phyloP scores from a whole-genome alignment of 2,888 invertebrate genomes.

The Drosophila robusta region DNA sequence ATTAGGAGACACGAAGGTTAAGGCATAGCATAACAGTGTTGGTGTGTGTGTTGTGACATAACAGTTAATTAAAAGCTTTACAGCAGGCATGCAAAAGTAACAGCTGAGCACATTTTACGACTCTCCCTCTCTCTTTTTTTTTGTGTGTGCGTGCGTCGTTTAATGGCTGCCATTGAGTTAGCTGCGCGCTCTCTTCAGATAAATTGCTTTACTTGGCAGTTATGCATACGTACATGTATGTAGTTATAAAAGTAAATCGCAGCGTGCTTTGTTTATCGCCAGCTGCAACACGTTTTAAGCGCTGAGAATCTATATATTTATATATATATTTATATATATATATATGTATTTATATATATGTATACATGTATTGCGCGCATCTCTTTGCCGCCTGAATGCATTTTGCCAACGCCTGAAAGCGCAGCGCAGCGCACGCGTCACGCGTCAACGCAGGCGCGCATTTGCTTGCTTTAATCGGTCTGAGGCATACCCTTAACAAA shows the following conservation, averaged over 20 bases:
- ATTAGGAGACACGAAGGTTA: neutral
- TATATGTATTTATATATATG: neutral
- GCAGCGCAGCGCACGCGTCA: constrained; percentile 35
- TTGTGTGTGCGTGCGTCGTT: constrained; percentile 16
- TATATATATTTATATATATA: neutral
- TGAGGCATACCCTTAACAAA: constrained; percentile 34
- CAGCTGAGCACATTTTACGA: neutral
- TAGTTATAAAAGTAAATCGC: constrained; percentile 41
- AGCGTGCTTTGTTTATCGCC: constrained; percentile 41
- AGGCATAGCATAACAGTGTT: too few species aligned
- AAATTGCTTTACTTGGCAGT: constrained; percentile 17
- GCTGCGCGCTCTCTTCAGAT: constrained; percentile 49
- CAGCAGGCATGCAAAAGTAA: constrained; percentile 13
- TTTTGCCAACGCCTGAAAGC: constrained; percentile 21
- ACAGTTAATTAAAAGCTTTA: constrained; percentile 59
- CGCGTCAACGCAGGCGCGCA: constrained; percentile 49
- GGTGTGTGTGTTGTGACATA: constrained; percentile 53
- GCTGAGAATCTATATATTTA: constrained; percentile 1
- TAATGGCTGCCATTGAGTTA: constrained; percentile 36
- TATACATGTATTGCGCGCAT: neutral
- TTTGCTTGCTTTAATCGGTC: constrained; percentile 39
- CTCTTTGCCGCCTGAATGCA: constrained; percentile 41
- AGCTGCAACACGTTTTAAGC: constrained; percentile 42
- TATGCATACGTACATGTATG: neutral
- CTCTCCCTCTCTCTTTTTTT: constrained; percentile 7